These are phyloP conservation scores for Myoxocephalus aenaeus DNA, from an alignment of 2,797 vertebrate species.

Conservation along the genomic window DNA sequence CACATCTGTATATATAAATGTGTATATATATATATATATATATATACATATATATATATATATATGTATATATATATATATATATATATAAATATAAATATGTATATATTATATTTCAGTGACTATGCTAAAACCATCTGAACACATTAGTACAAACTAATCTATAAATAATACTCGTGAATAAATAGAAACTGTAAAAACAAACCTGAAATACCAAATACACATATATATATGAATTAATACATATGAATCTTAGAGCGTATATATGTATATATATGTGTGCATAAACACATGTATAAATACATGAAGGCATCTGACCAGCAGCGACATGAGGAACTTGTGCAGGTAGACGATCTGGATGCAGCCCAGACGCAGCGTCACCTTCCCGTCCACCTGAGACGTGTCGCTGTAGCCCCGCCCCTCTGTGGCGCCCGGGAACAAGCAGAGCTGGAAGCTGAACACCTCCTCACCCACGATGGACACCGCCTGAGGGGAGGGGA, in stretches of 20 bases:
- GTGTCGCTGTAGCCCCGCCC: conserved; percentile 89
- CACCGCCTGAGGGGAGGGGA: conserved; percentile 84
- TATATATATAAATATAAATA: too few relatives aligned
- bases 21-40: too few relatives aligned
- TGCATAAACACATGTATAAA: too few relatives aligned
- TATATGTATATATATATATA: too few relatives aligned
- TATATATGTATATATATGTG: too few relatives aligned
- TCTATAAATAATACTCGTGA: background rate
- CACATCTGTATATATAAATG: too few relatives aligned
- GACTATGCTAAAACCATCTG: background rate
- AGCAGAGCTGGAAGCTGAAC: conserved; percentile 91
- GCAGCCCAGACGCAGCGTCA: conserved; percentile 91
- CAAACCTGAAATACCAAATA: too few relatives aligned
- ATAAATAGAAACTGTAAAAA: too few relatives aligned
- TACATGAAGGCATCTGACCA: conserved; percentile 83
- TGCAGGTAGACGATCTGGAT: conserved; percentile 95
- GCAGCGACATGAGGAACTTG: conserved; percentile 91
- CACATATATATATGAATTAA: too few relatives aligned
- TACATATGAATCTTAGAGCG: too few relatives aligned
- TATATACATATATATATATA: too few relatives aligned
- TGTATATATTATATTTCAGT: background rate
- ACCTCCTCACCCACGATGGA: conserved; percentile 96
- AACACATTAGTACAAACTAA: background rate
- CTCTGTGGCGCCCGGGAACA: conserved; percentile 90
- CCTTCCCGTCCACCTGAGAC: conserved; percentile 90